Percentiles rank a stretch among this genome's conserved stretches.
Evolutionary conservation across 2,888 invertebrate species (phyloP).

Genomic region (Tetheella fluctuosa): DNA sequence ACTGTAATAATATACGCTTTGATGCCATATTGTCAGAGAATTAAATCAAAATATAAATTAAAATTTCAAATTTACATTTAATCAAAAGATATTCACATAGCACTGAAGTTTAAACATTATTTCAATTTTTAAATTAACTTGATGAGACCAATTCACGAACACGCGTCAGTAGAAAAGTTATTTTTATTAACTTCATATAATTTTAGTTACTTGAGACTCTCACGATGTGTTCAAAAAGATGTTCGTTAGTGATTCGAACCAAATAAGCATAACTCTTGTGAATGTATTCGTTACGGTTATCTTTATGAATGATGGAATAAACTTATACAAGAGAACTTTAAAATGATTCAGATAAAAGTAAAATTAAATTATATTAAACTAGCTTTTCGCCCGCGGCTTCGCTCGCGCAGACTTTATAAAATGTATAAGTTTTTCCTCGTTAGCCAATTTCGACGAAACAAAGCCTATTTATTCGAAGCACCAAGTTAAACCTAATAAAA

Average conservation of each 20-base stretch:
- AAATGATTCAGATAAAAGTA: no score
- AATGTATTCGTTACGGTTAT: neutral
- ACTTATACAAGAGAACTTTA: neutral
- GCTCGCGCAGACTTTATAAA: no score
- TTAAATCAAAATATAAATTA: no score
- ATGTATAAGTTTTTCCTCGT: no score
- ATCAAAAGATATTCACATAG: neutral
- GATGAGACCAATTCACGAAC: neutral
- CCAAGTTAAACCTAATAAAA: no score
- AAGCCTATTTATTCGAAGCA: no score
- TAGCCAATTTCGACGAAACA: no score
- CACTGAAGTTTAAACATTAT: neutral
- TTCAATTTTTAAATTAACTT: neutral
- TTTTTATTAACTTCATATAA: neutral
- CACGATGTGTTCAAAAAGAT: neutral
- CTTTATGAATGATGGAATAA: neutral
- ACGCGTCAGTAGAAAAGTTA: neutral
- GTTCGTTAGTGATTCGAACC: neutral
- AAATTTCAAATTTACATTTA: no score
- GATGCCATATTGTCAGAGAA: no score
- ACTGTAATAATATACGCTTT: no score
- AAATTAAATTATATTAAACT: no score
- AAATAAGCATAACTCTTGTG: neutral
- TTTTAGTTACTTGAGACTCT: neutral
- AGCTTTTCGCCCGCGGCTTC: no score